Conservation (phyloP, 2,888 invertebrate species). For the Cylindroiulus punctatus region DNA sequence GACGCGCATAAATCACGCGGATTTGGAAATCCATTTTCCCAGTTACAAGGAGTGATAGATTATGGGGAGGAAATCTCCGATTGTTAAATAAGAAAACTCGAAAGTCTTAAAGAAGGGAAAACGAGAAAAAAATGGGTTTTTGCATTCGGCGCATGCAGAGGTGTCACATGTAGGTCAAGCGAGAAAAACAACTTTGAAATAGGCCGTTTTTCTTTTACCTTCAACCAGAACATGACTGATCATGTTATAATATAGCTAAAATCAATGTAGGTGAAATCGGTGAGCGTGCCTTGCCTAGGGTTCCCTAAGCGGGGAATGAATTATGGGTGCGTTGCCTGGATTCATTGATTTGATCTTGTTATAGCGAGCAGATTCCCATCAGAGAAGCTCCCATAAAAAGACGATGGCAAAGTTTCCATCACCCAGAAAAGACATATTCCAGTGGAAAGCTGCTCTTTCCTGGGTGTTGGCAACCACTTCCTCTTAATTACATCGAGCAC, state of each 20-base stretch:
- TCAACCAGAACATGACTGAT: neutral
- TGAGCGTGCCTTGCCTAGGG: neutral
- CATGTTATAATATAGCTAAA: constrained; percentile 40
- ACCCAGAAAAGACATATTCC: neutral
- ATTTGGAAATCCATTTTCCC: constrained; percentile 33
- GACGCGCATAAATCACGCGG: constrained; percentile 37
- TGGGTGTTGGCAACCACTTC: constrained; percentile 35
- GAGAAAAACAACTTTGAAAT: neutral
- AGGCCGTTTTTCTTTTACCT: neutral
- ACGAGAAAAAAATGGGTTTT: neutral
- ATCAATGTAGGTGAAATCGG: constrained; percentile 33
- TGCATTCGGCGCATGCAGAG: neutral
- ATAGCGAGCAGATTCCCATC: constrained; percentile 34
- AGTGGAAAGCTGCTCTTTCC: neutral
- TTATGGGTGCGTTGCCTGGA: neutral
- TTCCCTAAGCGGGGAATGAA: neutral
- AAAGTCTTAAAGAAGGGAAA: constrained; percentile 17
- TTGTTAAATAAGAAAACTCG: constrained; percentile 47
- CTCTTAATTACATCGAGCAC: constrained; percentile 43
- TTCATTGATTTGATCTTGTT: constrained; percentile 47
- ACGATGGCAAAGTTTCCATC: constrained; percentile 33
- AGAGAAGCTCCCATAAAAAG: neutral
- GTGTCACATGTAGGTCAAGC: constrained; percentile 24
- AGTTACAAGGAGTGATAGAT: constrained; percentile 39
- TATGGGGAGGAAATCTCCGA: constrained; percentile 37